These are phyloP conservation scores for Allophyes oxyacanthae DNA, from an alignment of 2,888 invertebrate species.

Conservation along the genomic window DNA sequence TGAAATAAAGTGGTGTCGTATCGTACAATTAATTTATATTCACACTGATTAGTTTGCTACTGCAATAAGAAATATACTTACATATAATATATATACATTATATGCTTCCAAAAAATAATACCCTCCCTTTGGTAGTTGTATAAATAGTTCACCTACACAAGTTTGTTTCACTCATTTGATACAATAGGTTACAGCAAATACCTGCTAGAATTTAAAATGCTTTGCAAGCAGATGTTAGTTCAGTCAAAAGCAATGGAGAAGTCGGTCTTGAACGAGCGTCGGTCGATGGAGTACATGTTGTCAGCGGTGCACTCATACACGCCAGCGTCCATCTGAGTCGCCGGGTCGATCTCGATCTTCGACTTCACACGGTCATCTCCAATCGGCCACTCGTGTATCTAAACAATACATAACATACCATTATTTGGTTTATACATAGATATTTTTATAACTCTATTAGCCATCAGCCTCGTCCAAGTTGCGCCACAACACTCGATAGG, in stretches of 20 bases:
- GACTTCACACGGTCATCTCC: constrained; percentile 95
- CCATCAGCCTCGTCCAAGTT: no score
- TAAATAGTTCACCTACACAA: neutral
- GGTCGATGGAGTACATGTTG: constrained; percentile 97
- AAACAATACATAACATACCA: constrained; percentile 14
- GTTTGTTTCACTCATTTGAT: neutral
- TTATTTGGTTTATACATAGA: constrained; percentile 1
- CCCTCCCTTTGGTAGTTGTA: no score
- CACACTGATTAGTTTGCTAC: constrained; percentile 13
- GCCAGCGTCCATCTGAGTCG: constrained; percentile 98
- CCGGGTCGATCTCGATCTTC: constrained; percentile 98
- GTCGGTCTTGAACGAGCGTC: constrained; percentile 97
- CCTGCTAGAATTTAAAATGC: constrained; percentile 41
- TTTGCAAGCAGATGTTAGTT: constrained; percentile 11
- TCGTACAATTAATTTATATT: neutral
- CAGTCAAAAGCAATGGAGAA: constrained; percentile 97
- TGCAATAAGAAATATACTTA: no score
- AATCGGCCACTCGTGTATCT: constrained; percentile 97
- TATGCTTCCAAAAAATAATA: no score
- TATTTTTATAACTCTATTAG: no score
- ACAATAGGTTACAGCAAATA: no score
- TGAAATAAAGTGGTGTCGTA: neutral
- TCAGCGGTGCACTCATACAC: constrained; percentile 98
- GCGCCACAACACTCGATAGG: no score
- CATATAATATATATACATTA: no score